Evolutionary conservation across 1,140 invertebrate species (phyloP), one percentile per base, ranked within the genome.

Genomic region (Tigriopus japonicus): DNA sequence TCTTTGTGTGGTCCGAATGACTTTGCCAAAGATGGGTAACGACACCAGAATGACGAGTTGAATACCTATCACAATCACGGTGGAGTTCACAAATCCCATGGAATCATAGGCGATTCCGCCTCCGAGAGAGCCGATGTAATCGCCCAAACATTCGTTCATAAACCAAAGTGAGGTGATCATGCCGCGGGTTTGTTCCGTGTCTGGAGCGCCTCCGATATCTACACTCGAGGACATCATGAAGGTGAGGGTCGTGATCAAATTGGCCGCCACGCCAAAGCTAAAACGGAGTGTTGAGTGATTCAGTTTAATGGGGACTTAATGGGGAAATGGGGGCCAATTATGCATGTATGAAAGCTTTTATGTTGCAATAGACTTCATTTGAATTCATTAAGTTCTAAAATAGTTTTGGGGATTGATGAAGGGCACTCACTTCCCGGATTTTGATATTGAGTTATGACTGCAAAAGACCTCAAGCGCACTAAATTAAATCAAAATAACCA

Each of bases 101-200:
- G 17, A 52, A 45, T 63, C 62, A 12, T 53, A 62, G 6, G 59
- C 24, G 6, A 54, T 53, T 1, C 62, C 62, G 6, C 62, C 62
- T 21, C 61, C 21, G 59, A 42, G 23, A 52, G 62, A 52, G 12
- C 62, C 62, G 41, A 63, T 12, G 53, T 62, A 63, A 7, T 23
- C 62, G 43, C 28, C 55, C 1, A 58, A 7, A 41, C 41, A 41
- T 23, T 58, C 55, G 28, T 42, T 58, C 12, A 58, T 40, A n/a
- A 58, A 58, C 55, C 55, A 58, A 17, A 58, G 40, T 6, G 55
- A 58, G 6, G 55, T 58, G 21, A 58, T 58, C 55, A 58, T 58
- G 40, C 55, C 40, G 49, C 55, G 55, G 17, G 55, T 58, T 43
- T 58, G 55, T 17, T 58, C 55, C 12, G 24, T 35, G 55, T 58